Evolutionary conservation across 2,888 invertebrate genomes (phyloP).

Genomic region (Drosophila ezoana): DNA sequence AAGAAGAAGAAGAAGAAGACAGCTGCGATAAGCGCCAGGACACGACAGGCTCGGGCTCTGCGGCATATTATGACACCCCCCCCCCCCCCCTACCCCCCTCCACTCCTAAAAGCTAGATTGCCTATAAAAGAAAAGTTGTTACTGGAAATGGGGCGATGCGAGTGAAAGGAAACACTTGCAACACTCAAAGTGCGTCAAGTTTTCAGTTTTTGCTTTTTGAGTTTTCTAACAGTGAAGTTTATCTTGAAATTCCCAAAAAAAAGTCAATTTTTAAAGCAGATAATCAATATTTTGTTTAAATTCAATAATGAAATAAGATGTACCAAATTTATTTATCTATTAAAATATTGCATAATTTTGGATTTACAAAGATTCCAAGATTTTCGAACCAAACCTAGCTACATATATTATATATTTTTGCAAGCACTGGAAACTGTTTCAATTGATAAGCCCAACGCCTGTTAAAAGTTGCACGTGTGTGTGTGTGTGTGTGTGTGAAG

Average conservation of each 20-base stretch:
- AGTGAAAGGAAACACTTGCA: conserved; percentile 26
- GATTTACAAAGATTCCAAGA: too few relatives aligned
- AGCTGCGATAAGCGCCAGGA: conserved; percentile 61
- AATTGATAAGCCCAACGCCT: conserved; percentile 23
- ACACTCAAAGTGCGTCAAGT: too few relatives aligned
- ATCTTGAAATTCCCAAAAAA: too few relatives aligned
- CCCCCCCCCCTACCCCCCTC: not conserved
- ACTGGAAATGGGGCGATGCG: conserved; percentile 43
- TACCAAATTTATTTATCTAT: too few relatives aligned
- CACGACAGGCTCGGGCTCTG: conserved; percentile 26
- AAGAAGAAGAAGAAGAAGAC: conserved; percentile 9
- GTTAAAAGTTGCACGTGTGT: conserved; percentile 18
- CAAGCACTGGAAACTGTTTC: conserved; percentile 11
- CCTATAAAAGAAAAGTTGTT: conserved; percentile 64
- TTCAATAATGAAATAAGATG: too few relatives aligned
- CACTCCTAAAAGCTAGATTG: conserved; percentile 70
- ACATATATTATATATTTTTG: too few relatives aligned
- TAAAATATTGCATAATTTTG: too few relatives aligned
- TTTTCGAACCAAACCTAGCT: too few relatives aligned
- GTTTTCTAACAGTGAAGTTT: too few relatives aligned
- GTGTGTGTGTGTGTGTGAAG: not conserved
- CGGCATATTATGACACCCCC: conserved; percentile 57
- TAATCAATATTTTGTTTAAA: too few relatives aligned
- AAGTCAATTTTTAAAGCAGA: too few relatives aligned
- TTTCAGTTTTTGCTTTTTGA: too few relatives aligned